phyloP scores from a whole-genome alignment of 2,797 vertebrate species.

The Darevskia nairensis region DNA sequence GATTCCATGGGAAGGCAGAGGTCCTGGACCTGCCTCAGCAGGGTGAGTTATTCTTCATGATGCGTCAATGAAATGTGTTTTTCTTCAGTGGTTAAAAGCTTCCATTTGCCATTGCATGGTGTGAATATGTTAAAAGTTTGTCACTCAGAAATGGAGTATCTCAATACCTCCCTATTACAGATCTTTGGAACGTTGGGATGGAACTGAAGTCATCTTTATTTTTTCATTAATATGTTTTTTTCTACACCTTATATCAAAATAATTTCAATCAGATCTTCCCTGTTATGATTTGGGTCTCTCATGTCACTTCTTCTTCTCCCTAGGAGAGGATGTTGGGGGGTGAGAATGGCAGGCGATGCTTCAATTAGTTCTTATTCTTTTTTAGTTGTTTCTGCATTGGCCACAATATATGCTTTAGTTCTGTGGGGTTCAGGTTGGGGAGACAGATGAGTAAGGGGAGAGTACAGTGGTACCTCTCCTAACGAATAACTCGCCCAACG shows the following conservation, averaged over 20 bases:
- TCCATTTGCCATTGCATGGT: background rate
- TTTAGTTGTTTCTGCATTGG: too few relatives aligned
- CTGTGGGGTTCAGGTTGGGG: background rate
- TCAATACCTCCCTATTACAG: constrained; percentile 4
- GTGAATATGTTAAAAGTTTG: constrained; percentile 14
- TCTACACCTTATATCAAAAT: background rate
- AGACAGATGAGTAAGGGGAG: background rate
- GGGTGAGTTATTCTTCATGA: constrained; percentile 81
- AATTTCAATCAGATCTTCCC: background rate
- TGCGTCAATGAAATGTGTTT: background rate
- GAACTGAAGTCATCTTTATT: background rate
- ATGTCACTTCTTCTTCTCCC: background rate
- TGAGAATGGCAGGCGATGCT: background rate
- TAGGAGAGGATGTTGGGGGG: background rate
- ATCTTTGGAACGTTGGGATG: constrained; percentile 16
- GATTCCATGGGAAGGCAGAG: constrained; percentile 73
- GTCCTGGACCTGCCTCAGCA: constrained; percentile 65
- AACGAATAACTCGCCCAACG: too few relatives aligned
- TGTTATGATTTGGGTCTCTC: background rate
- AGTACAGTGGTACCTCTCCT: too few relatives aligned
- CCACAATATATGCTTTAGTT: too few relatives aligned
- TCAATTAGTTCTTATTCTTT: background rate
- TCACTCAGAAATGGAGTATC: constrained; percentile 24
- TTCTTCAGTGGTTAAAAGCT: background rate
- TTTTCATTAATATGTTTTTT: constrained; percentile 7